Percentiles rank a stretch among this genome's conserved stretches.
Conservation (phyloP, 2,888 invertebrate genomes). For the Melanostoma mellinum region DNA sequence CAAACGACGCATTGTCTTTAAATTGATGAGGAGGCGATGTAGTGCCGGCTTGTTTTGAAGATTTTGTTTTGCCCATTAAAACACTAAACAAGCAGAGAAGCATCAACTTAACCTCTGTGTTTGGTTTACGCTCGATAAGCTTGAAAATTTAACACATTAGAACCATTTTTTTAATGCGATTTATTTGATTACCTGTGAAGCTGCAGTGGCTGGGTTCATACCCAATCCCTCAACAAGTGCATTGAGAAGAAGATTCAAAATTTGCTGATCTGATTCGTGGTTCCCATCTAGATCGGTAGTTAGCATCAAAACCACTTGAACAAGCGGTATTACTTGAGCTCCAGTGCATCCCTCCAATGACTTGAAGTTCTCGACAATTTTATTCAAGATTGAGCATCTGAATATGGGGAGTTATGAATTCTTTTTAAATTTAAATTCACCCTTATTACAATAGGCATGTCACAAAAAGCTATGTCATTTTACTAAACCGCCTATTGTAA, state of each 20-base stretch:
- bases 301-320: constrained; percentile 95
- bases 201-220: constrained; percentile 84
- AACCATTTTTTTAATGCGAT: neutral
- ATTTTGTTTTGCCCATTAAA: constrained; percentile 82
- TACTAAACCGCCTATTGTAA: too few species aligned
- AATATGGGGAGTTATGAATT: neutral
- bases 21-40: constrained; percentile 83
- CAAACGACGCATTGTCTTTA: constrained; percentile 84
- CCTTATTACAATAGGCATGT: too few species aligned
- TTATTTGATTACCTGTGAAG: constrained; percentile 77
- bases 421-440: too few species aligned
- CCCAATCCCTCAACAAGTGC: constrained; percentile 89
- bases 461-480: too few species aligned
- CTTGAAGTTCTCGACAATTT: constrained; percentile 90
- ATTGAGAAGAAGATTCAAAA: constrained; percentile 89
- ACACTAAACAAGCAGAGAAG: constrained; percentile 93
- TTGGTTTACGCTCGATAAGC: constrained; percentile 85
- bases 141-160: neutral
- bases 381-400: constrained; percentile 86
- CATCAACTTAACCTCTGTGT: constrained; percentile 93
- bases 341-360: constrained; percentile 90
- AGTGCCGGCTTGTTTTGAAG: constrained; percentile 80
- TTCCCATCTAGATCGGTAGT: constrained; percentile 94
- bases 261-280: constrained; percentile 90
- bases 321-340: constrained; percentile 93